Conservation (phyloP, 2,888 invertebrate genomes). For the Cordylochernes scorpioides region DNA sequence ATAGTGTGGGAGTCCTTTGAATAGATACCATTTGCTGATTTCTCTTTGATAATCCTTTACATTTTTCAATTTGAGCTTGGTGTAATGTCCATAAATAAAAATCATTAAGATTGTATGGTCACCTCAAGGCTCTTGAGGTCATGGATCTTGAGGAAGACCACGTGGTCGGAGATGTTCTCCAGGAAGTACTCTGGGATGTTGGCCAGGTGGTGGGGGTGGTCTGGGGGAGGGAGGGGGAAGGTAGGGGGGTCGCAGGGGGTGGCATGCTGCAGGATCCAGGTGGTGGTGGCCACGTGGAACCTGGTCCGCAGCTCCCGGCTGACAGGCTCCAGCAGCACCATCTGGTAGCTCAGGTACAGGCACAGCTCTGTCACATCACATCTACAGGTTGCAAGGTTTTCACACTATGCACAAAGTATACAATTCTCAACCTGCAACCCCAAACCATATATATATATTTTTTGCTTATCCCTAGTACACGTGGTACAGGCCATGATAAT, state of each 20-base stretch:
- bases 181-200: slow-evolving; percentile 69
- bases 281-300: slow-evolving; percentile 50
- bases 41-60: too few species aligned
- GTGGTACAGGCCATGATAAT: too few species aligned
- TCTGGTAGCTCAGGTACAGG: too few species aligned
- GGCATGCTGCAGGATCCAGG: slow-evolving; percentile 62
- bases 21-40: too few species aligned
- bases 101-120: background rate
- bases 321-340: slow-evolving; percentile 45
- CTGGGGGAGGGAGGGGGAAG: slow-evolving; percentile 19
- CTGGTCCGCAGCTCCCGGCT: slow-evolving; percentile 40
- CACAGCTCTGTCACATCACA: too few species aligned
- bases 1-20: too few species aligned
- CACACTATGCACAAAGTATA: too few species aligned
- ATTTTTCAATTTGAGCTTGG: too few species aligned
- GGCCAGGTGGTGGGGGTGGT: slow-evolving; percentile 22
- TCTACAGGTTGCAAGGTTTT: too few species aligned
- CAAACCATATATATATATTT: too few species aligned
- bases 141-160: slow-evolving; percentile 43
- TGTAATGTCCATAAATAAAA: slow-evolving; percentile 16
- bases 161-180: slow-evolving; percentile 56
- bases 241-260: slow-evolving; percentile 19
- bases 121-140: slow-evolving; percentile 34
- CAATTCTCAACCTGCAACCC: too few species aligned
- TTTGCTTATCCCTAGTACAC: too few species aligned